A percentile compares a stretch with the other conserved stretches of the same genome.
Conservation (phyloP, 2,888 invertebrate genomes). For the Camptogramma bilineatum region DNA sequence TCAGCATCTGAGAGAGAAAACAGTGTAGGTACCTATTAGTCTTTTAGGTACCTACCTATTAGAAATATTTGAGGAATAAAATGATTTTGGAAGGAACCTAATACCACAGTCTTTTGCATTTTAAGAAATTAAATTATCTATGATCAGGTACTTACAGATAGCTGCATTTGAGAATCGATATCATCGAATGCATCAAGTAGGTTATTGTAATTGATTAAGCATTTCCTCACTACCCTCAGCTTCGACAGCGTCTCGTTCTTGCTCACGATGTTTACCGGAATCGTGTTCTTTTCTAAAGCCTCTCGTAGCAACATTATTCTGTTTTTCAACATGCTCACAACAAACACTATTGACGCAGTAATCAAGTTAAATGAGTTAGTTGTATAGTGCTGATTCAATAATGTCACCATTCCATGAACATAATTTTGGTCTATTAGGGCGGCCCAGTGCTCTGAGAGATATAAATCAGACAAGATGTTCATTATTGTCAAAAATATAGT, state of each 20-base stretch:
- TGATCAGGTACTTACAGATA: slow-evolving; percentile 2
- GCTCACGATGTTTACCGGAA: not conserved
- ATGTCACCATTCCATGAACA: not conserved
- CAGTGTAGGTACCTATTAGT: too few relatives aligned
- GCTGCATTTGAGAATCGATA: slow-evolving; percentile 8
- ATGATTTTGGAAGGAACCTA: too few relatives aligned
- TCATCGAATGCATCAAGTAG: slow-evolving; percentile 18
- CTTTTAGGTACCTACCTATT: too few relatives aligned
- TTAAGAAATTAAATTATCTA: too few relatives aligned
- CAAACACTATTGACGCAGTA: not conserved
- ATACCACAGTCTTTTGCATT: too few relatives aligned
- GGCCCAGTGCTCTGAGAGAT: not conserved
- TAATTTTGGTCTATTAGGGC: not conserved
- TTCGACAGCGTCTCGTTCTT: slow-evolving; percentile 3
- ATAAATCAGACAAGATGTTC: not conserved
- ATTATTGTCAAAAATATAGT: not conserved
- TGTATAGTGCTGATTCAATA: not conserved
- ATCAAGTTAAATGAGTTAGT: not conserved
- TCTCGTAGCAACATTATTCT: slow-evolving; percentile 1
- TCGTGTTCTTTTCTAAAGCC: slow-evolving; percentile 2
- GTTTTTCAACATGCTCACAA: slow-evolving; percentile 11
- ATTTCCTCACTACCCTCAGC: slow-evolving; percentile 12
- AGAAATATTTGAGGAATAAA: too few relatives aligned
- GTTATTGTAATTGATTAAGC: slow-evolving; percentile 16
- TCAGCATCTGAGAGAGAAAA: not conserved